Percentiles rank a stretch among this genome's conserved stretches.
These are phyloP conservation scores for Lepidocyrtinus sp. DNA, from an alignment of 2,888 invertebrate genomes.

Conservation along the genomic window DNA sequence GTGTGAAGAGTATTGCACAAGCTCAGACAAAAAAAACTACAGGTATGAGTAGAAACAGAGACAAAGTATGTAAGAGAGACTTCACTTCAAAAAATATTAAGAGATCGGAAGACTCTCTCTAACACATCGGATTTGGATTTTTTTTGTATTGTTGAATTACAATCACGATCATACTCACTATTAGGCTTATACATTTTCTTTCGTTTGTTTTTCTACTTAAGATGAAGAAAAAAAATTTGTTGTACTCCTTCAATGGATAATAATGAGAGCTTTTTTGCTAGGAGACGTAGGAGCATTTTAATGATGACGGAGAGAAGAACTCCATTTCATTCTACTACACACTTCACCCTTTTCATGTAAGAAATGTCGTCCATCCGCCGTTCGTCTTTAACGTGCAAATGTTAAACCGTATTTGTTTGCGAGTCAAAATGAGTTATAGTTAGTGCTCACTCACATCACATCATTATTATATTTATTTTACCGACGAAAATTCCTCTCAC, in stretches of 20 bases:
- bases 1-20: constrained; percentile 14
- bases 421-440: constrained; percentile 4
- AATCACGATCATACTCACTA: constrained; percentile 4
- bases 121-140: not conserved
- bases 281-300: constrained; percentile 11
- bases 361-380: constrained; percentile 3
- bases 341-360: constrained; percentile 4
- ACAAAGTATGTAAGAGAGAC: not conserved
- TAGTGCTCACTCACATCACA: not conserved
- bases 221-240: not conserved
- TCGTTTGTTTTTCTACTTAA: constrained; percentile 8
- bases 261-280: not conserved
- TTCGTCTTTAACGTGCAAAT: constrained; percentile 4
- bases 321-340: constrained; percentile 11
- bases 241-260: not conserved
- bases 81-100: constrained; percentile 3
- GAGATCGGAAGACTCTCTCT: no score
- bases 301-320: constrained; percentile 1
- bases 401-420: constrained; percentile 5
- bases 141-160: constrained; percentile 4
- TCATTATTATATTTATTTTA: constrained; percentile 2
- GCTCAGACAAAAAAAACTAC: constrained; percentile 15
- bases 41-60: not conserved
- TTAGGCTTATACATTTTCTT: not conserved
- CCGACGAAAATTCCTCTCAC: no score